phyloP scores from a whole-genome alignment of 2,888 invertebrate genomes.

The Philonicus albiceps region DNA sequence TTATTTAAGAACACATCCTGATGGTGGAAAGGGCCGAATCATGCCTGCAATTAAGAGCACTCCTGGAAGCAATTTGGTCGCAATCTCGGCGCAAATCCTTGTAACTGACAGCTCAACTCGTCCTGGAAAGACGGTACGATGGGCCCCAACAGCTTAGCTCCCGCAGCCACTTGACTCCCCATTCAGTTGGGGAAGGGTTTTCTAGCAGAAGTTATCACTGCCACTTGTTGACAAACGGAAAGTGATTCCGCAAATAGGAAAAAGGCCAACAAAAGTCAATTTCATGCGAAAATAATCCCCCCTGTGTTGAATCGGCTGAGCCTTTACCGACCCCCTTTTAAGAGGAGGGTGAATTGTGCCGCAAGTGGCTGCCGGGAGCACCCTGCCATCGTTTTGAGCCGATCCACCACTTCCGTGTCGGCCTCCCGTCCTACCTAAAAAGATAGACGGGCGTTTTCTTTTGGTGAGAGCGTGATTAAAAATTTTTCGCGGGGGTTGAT shows the following conservation, averaged over 20 bases:
- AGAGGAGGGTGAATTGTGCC: conserved; percentile 26
- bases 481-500: not conserved
- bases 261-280: conserved; percentile 46
- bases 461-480: conserved; percentile 4
- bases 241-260: conserved; percentile 43
- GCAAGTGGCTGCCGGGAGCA: not conserved
- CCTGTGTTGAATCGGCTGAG: not conserved
- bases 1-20: not conserved
- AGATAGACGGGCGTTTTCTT: not conserved
- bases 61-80: not conserved
- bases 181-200: not conserved
- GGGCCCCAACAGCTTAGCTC: not conserved
- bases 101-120: conserved; percentile 16
- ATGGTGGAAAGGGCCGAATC: not conserved
- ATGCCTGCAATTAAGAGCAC: conserved; percentile 4
- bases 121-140: not conserved
- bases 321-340: not conserved
- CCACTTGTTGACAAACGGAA: conserved; percentile 49
- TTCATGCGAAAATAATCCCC: conserved; percentile 47
- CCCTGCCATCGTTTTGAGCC: not conserved
- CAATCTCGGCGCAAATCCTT: not conserved
- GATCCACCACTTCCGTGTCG: not conserved
- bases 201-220: conserved; percentile 23
- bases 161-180: not conserved
- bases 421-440: not conserved